A percentile compares a stretch with the other conserved stretches of the same genome.
phyloP scores from a whole-genome alignment of 2,888 invertebrate genomes.

The Mythimna vitellina region DNA sequence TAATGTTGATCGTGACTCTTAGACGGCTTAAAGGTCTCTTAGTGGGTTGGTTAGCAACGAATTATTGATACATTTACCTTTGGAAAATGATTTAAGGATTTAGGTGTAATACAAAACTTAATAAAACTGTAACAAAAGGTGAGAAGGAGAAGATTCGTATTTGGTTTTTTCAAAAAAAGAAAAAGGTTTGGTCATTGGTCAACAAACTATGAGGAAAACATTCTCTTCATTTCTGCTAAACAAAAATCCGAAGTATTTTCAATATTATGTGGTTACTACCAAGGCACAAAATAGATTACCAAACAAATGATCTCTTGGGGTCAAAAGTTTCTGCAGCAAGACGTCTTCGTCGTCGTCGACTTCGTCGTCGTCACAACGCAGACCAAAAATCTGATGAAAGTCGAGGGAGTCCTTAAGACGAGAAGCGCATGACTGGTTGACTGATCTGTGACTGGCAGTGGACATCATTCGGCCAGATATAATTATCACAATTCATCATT shows the following conservation, averaged over 20 bases:
- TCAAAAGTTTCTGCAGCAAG: too few species aligned
- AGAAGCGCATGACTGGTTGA: too few species aligned
- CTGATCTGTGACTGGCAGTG: too few species aligned
- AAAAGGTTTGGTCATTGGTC: neutral
- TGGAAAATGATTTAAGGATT: neutral
- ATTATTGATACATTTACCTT: neutral
- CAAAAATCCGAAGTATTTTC: neutral
- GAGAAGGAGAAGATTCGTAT: neutral
- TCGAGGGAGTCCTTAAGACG: too few species aligned
- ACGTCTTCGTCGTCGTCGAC: too few species aligned
- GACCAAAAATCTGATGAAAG: too few species aligned
- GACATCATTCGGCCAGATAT: too few species aligned
- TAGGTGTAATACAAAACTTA: neutral
- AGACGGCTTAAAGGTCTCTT: slow-evolving; percentile 15
- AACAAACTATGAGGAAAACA: neutral
- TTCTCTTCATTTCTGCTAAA: neutral
- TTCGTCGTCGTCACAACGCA: too few species aligned
- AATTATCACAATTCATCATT: too few species aligned
- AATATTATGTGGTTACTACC: neutral
- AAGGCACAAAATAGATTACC: neutral
- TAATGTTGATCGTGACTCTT: slow-evolving; percentile 36
- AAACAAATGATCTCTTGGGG: too few species aligned
- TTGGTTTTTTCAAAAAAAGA: neutral
- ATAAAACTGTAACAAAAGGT: too few species aligned
- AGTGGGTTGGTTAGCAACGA: neutral